phyloP scores from a whole-genome alignment of 2,113 vertebrate genomes.

The Lamprotornis superbus region DNA sequence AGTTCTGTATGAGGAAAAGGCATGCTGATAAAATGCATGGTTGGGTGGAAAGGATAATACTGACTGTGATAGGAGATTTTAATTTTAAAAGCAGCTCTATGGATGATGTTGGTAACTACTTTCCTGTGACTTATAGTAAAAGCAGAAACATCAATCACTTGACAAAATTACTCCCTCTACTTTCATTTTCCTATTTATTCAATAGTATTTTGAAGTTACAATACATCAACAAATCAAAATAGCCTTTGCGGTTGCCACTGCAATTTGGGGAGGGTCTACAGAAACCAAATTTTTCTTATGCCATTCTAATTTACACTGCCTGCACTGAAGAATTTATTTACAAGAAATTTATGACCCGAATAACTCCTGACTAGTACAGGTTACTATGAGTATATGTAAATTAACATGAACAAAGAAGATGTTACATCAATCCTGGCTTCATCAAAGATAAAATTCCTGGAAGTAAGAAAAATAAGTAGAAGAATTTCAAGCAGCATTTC shows the following conservation, averaged over 20 bases:
- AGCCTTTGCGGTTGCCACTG: not conserved
- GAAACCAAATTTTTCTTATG: not conserved
- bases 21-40: not conserved
- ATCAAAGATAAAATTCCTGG: not conserved
- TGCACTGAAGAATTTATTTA: not conserved
- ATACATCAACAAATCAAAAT: not conserved
- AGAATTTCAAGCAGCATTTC: not conserved
- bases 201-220: not conserved
- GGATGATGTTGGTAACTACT: not conserved
- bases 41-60: not conserved
- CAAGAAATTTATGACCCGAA: not conserved
- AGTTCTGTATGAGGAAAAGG: not conserved
- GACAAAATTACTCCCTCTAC: not conserved
- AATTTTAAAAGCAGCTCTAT: not conserved
- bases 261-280: not conserved
- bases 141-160: not conserved
- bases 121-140: not conserved
- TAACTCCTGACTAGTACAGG: not conserved
- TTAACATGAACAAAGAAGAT: not conserved
- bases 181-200: not conserved
- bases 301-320: not conserved
- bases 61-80: not conserved
- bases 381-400: not conserved
- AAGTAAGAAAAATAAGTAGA: not conserved
- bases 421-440: not conserved